These are phyloP conservation scores for Amblyteles armatorius DNA, from an alignment of 2,888 invertebrate genomes.

Conservation along the genomic window DNA sequence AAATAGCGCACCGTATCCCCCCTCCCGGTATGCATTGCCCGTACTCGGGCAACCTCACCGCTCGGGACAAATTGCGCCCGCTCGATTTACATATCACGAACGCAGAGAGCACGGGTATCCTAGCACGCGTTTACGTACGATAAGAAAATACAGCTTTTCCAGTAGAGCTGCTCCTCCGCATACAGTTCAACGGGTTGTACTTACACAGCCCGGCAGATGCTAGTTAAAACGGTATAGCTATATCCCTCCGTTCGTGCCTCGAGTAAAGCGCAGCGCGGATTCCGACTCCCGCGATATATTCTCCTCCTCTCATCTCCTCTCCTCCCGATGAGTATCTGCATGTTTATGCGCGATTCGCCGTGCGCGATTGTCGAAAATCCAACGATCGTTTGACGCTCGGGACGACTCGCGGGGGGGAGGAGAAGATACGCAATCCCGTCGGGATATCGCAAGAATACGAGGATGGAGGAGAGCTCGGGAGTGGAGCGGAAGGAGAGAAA, in stretches of 20 bases:
- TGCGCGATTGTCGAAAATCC: conserved; percentile 60
- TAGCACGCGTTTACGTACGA: conserved; percentile 57
- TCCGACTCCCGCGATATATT: conserved; percentile 19
- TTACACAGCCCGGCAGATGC: conserved; percentile 17
- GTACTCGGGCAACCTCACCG: conserved; percentile 62
- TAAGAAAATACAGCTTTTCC: conserved; percentile 64
- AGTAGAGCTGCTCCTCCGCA: conserved; percentile 1
- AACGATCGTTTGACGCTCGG: conserved; percentile 44
- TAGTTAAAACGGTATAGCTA: conserved; percentile 62
- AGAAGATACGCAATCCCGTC: background rate
- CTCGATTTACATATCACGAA: conserved; percentile 78
- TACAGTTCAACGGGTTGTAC: background rate
- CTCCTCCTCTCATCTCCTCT: background rate
- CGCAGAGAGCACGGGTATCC: conserved; percentile 47
- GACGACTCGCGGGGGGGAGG: background rate
- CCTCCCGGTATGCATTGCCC: conserved; percentile 8
- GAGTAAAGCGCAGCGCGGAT: conserved; percentile 34
- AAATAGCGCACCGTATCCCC: conserved; percentile 40
- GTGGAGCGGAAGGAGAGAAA: conserved; percentile 27
- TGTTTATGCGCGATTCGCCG: conserved; percentile 56
- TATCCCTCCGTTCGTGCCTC: conserved; percentile 5
- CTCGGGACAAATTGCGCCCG: conserved; percentile 77
- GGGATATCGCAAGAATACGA: conserved; percentile 12
- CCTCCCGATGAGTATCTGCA: conserved; percentile 57
- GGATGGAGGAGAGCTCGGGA: background rate